Base-by-base conservation (phyloP, 2,797 vertebrate genomes). In the Sebastes melanostomus region DNA sequence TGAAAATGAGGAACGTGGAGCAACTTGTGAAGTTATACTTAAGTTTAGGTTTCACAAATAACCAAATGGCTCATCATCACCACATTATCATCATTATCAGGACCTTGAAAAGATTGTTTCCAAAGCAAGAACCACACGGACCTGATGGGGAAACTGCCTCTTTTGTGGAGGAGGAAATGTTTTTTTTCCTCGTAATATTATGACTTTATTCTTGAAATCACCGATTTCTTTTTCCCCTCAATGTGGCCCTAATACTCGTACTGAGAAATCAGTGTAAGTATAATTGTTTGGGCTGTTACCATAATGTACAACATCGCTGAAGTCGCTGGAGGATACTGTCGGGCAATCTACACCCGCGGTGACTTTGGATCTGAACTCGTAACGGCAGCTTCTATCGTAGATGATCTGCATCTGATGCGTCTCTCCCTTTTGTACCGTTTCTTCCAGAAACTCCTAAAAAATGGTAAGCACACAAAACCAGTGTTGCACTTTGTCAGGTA, bases 281-380 rank as follows among this genome's bases (percentile, higher is more conserved):
- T 36, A 46, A 2, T 2, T 29, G 11, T 0, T 11, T 27, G 50
- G 29, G 71, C 10, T 50, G 2, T 87, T 86, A 91, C 93, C 90
- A 0, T 88, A 42, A 25, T 1, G 0, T 2, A 20, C 5, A 5
- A 29, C 6, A 1, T 54, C 10, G 13, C 67, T 50, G n/a, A 24
- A 29, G 25, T 75, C 3, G 30, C 91, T 91, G 3, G 0, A 2
- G 3, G 0, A 2, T 1, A 89, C 0, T 0, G 0, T 0, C 0
- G 0, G 0, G 1, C 76, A 81, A 2, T 0, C 0, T 0, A 0
- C 0, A 0, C 0, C 0, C 1, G 13, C 32, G 0, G 0, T 7
- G 16, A 69, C 22, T 10, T 13, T 65, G 74, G 63, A 84, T 1
- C 0, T 1, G 46, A 94, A 78, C 25, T 83, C 14, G 22, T 93